A percentile compares a stretch with the other conserved stretches of the same genome.
Evolutionary conservation across 2,797 vertebrate genomes (phyloP).

Genomic region (Rhinella marina): DNA sequence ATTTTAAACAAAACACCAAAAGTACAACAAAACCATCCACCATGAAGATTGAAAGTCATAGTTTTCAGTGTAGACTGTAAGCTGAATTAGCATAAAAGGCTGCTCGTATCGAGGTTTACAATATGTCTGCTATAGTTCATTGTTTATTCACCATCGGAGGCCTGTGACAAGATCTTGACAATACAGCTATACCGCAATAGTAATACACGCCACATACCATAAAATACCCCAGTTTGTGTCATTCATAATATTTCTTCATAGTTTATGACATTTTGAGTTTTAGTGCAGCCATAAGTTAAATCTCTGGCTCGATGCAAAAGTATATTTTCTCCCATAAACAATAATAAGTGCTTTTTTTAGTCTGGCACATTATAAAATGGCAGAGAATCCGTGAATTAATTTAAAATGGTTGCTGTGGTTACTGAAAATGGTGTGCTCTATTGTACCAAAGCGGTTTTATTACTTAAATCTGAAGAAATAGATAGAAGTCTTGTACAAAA

Average conservation of each 20-base stretch:
- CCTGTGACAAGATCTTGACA: constrained; percentile 42
- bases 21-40: constrained; percentile 34
- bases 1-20: constrained; percentile 45
- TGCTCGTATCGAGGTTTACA: constrained; percentile 1
- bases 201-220: constrained; percentile 30
- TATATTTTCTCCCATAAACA: constrained; percentile 42
- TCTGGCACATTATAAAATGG: constrained; percentile 26
- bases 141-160: constrained; percentile 44
- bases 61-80: constrained; percentile 18
- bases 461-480: not conserved
- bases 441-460: not conserved
- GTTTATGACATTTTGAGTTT: constrained; percentile 36
- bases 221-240: constrained; percentile 27
- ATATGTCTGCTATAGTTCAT: constrained; percentile 30
- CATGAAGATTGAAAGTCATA: constrained; percentile 29
- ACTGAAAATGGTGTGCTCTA: not conserved
- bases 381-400: not conserved
- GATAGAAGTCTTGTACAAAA: not conserved
- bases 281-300: constrained; percentile 49
- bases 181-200: constrained; percentile 15
- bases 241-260: constrained; percentile 31
- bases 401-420: not conserved
- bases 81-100: constrained; percentile 38
- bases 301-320: constrained; percentile 19
- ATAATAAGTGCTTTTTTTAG: constrained; percentile 39